phyloP scores from a whole-genome alignment of 2,888 invertebrate species.

The Chirona hameri region DNA sequence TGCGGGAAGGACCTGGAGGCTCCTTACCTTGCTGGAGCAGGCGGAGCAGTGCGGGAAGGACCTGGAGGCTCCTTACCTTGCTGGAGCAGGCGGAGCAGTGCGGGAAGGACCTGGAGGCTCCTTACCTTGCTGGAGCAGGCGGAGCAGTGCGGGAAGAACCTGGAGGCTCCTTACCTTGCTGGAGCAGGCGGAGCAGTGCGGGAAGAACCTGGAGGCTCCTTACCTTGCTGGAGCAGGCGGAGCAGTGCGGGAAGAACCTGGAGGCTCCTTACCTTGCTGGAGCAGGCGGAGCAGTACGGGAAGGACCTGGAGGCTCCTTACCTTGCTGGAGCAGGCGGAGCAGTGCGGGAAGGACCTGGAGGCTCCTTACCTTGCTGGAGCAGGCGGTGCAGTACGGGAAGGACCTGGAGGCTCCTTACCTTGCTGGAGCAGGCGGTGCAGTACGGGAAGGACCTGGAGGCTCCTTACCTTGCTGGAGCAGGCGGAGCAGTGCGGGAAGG shows the following conservation, averaged over 20 bases:
- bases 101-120: conserved; percentile 75
- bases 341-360: conserved; percentile 83
- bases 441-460: conserved; percentile 77
- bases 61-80: conserved; percentile 60
- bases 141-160: conserved; percentile 83
- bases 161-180: conserved; percentile 59
- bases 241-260: conserved; percentile 80
- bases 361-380: conserved; percentile 59
- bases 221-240: too few relatives aligned
- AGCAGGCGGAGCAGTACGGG: conserved; percentile 89
- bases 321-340: conserved; percentile 92
- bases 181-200: conserved; percentile 91
- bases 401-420: too few relatives aligned
- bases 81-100: conserved; percentile 90
- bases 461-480: conserved; percentile 65
- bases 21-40: too few relatives aligned
- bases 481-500: conserved; percentile 87
- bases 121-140: too few relatives aligned
- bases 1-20: conserved; percentile 78
- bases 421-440: conserved; percentile 97
- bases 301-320: conserved; percentile 81
- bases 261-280: conserved; percentile 61
- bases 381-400: conserved; percentile 93
- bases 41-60: conserved; percentile 89
- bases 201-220: conserved; percentile 78